These are phyloP conservation scores for Monoplex corrugatus DNA, from an alignment of 2,888 invertebrate genomes.

Conservation along the genomic window DNA sequence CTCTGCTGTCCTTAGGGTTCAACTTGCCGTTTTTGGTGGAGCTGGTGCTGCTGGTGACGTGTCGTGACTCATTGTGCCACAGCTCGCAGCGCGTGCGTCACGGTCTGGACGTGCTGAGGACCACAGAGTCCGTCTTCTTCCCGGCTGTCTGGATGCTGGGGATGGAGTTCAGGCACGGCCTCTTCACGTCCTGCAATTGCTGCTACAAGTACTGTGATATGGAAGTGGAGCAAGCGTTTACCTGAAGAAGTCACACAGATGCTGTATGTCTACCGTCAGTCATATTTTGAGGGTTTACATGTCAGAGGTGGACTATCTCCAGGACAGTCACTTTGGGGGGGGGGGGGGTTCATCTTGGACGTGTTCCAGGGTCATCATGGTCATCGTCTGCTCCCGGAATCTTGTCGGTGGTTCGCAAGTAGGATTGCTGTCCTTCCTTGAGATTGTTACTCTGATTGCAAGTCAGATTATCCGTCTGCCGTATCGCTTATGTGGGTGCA, in stretches of 20 bases:
- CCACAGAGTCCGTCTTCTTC: slow-evolving; percentile 43
- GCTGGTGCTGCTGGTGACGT: background rate
- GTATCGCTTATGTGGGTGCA: no score
- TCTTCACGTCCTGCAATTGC: slow-evolving; percentile 45
- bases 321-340: no score
- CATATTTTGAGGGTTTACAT: no score
- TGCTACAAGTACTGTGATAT: slow-evolving; percentile 46
- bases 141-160: slow-evolving; percentile 49
- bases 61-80: slow-evolving; percentile 12
- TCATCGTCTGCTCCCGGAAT: no score
- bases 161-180: slow-evolving; percentile 46
- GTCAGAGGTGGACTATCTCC: no score
- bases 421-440: no score
- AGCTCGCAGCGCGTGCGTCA: slow-evolving; percentile 15
- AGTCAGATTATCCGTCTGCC: no score
- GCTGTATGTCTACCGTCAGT: no score
- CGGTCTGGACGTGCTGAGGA: slow-evolving; percentile 45
- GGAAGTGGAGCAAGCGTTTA: slow-evolving; percentile 27
- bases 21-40: slow-evolving; percentile 42
- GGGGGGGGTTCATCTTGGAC: no score
- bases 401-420: no score
- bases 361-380: no score
- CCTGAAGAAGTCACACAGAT: background rate
- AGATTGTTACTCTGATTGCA: no score
- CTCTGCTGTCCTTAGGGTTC: slow-evolving; percentile 37